Percentiles rank a stretch among this genome's conserved stretches.
Conservation (phyloP, 2,113 vertebrate species). For the Isurus oxyrinchus region DNA sequence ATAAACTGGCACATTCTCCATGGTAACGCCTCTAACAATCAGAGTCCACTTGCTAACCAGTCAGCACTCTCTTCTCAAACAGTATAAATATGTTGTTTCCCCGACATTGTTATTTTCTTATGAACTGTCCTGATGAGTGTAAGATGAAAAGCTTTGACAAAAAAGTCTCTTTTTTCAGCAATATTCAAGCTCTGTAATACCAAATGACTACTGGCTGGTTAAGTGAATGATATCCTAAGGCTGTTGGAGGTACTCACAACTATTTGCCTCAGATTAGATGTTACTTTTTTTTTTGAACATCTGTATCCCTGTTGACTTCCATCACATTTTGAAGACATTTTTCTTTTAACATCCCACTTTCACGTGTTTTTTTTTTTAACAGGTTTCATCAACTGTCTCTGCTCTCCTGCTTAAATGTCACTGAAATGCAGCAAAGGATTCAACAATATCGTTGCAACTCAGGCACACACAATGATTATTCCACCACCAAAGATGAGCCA, state of each 20-base stretch:
- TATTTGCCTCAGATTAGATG: neutral
- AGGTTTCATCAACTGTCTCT: neutral
- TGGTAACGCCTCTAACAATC: too few relatives aligned
- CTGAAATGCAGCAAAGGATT: neutral
- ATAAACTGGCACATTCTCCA: too few relatives aligned
- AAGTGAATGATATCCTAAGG: neutral
- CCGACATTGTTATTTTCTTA: too few relatives aligned
- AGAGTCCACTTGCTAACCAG: too few relatives aligned
- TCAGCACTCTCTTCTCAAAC: too few relatives aligned
- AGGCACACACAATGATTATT: neutral
- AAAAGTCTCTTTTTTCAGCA: too few relatives aligned
- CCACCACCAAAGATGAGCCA: neutral
- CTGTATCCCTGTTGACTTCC: neutral
- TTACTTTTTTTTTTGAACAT: neutral
- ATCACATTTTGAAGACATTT: neutral
- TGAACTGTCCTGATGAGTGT: too few relatives aligned
- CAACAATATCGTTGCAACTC: neutral
- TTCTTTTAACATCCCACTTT: neutral
- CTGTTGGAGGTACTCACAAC: neutral
- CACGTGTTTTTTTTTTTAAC: neutral
- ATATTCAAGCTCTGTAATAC: too few relatives aligned
- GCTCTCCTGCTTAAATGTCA: neutral
- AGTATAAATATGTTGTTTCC: too few relatives aligned
- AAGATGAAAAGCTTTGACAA: too few relatives aligned
- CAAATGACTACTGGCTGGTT: neutral